Percentiles rank a stretch among this genome's conserved stretches.
phyloP scores from a whole-genome alignment of 2,888 invertebrate species.

The Mimas tiliae region DNA sequence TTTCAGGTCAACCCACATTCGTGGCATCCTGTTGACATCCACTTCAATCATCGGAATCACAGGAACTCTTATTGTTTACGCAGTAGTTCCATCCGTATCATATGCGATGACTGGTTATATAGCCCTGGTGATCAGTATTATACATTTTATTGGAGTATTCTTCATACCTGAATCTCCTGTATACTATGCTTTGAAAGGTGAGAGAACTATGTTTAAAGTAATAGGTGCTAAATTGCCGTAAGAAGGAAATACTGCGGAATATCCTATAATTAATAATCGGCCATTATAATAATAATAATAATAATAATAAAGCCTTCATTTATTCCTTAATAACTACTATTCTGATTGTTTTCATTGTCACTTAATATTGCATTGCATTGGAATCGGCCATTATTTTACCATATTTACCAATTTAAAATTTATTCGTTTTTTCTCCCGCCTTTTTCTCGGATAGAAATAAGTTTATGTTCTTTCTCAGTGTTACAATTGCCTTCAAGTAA shows the following conservation, averaged over 20 bases:
- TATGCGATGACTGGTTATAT: conserved; percentile 49
- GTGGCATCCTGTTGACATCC: conserved; percentile 48
- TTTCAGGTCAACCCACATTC: conserved; percentile 51
- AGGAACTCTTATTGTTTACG: conserved; percentile 43
- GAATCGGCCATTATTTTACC: too few species aligned
- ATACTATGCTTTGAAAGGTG: conserved; percentile 55
- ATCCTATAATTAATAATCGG: not conserved
- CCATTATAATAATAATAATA: too few species aligned
- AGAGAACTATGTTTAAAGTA: not conserved
- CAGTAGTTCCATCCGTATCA: conserved; percentile 45
- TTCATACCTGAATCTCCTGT: conserved; percentile 58
- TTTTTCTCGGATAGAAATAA: too few species aligned
- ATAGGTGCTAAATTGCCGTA: not conserved
- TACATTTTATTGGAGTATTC: conserved; percentile 43
- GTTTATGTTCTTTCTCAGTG: too few species aligned
- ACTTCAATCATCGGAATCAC: conserved; percentile 42
- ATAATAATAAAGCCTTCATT: too few species aligned
- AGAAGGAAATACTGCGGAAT: not conserved
- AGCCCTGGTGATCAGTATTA: conserved; percentile 43
- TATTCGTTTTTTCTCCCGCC: too few species aligned
- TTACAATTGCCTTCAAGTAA: too few species aligned
- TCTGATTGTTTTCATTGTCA: too few species aligned
- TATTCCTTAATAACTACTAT: too few species aligned
- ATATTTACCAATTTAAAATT: too few species aligned
- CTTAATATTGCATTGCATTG: too few species aligned